Conservation (phyloP, 2,888 invertebrate genomes). For the Epistrophella euchroma region DNA sequence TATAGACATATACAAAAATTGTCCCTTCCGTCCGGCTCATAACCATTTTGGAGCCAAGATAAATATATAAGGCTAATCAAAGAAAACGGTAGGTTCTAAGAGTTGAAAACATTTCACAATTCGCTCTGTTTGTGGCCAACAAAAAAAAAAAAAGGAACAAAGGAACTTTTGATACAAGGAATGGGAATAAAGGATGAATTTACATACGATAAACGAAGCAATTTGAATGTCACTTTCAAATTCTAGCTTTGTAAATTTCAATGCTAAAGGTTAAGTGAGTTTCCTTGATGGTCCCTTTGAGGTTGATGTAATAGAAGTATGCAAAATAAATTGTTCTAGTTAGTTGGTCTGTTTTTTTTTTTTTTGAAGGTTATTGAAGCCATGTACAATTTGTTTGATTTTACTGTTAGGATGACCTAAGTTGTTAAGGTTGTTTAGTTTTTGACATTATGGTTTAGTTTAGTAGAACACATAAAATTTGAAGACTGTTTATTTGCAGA, state of each 20-base stretch:
- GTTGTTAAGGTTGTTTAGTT: not conserved
- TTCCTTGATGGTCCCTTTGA: conserved; percentile 13
- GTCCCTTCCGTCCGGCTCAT: conserved; percentile 52
- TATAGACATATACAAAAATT: not conserved
- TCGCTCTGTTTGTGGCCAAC: not conserved
- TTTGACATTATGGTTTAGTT: not conserved
- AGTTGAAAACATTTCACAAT: conserved; percentile 33
- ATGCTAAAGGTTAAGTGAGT: conserved; percentile 9
- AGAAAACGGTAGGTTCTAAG: conserved; percentile 2
- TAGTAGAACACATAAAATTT: no score
- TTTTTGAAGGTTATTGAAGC: not conserved
- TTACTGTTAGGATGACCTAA: not conserved
- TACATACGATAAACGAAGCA: conserved; percentile 13
- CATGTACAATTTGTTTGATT: conserved; percentile 3
- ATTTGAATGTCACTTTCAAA: conserved; percentile 24
- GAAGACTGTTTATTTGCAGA: no score
- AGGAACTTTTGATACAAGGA: not conserved
- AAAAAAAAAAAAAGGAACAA: not conserved
- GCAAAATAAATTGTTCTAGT: conserved; percentile 10
- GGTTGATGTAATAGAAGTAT: not conserved
- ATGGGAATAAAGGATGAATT: conserved; percentile 6
- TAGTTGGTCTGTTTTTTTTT: not conserved
- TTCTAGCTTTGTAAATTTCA: conserved; percentile 8
- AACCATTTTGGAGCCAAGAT: conserved; percentile 34
- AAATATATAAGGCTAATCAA: conserved; percentile 26